These are phyloP conservation scores for Ylistrum balloti DNA, from an alignment of 1,140 invertebrate genomes.

Conservation along the genomic window DNA sequence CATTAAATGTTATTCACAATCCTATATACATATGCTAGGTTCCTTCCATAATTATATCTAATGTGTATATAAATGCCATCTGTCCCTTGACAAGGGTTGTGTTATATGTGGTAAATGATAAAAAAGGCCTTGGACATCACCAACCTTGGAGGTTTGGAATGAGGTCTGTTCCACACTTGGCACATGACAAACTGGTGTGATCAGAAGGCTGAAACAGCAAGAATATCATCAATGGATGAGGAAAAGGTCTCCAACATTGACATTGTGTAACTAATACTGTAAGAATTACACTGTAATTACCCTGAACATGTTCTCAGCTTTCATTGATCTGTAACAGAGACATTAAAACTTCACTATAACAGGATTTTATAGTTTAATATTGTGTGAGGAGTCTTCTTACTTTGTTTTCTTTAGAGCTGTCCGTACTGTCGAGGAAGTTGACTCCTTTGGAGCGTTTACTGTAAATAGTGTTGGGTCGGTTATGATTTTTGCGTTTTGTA, in stretches of 20 bases:
- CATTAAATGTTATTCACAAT: too few relatives aligned
- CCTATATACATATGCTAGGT: too few relatives aligned
- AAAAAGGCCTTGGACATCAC: not conserved
- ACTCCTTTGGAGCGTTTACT: constrained; percentile 60
- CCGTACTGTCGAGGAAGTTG: constrained; percentile 58
- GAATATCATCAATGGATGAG: not conserved
- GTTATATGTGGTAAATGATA: too few relatives aligned
- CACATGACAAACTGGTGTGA: not conserved
- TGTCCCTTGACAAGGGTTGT: too few relatives aligned
- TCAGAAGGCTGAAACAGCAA: not conserved
- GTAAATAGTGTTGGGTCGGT: not conserved
- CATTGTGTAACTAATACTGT: not conserved
- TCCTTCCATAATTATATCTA: too few relatives aligned
- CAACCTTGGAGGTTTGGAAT: not conserved
- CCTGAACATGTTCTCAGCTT: too few relatives aligned
- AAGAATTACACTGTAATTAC: not conserved
- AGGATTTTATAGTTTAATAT: too few relatives aligned
- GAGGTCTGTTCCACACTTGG: not conserved
- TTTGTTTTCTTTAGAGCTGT: constrained; percentile 52
- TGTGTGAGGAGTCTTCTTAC: too few relatives aligned
- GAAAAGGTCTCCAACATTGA: not conserved
- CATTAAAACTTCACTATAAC: too few relatives aligned
- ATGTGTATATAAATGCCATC: too few relatives aligned
- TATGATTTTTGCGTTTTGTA: constrained; percentile 51
- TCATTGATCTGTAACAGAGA: too few relatives aligned